A percentile compares a stretch with the other conserved stretches of the same genome.
Evolutionary conservation across 2,113 vertebrate genomes (phyloP).

Genomic region (Condylura cristata): DNA sequence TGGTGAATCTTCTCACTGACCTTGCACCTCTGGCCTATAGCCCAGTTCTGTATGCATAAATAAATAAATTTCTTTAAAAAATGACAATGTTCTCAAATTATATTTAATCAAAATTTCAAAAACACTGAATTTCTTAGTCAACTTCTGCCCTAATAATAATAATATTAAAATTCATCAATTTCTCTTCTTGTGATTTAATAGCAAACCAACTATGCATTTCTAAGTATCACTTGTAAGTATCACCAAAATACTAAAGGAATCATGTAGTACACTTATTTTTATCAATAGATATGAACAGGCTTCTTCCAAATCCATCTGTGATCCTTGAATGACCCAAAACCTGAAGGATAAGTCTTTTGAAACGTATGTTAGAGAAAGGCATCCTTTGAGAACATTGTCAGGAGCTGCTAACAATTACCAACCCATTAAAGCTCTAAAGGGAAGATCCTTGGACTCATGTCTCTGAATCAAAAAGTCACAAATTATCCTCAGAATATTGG

Average conservation of each 20-base stretch:
- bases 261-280: not conserved
- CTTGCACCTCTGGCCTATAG: too few species aligned
- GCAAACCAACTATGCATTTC: not conserved
- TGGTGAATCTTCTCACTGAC: too few species aligned
- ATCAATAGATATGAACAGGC: not conserved
- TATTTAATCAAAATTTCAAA: not conserved
- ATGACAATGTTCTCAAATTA: slow-evolving; percentile 28
- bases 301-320: not conserved
- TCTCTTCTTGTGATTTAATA: not conserved
- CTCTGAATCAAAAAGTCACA: not conserved
- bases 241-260: not conserved
- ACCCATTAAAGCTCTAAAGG: not conserved
- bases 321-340: not conserved
- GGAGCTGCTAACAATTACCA: not conserved
- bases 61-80: too few species aligned
- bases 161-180: not conserved
- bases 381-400: not conserved
- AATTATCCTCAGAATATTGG: not conserved
- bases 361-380: not conserved
- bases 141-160: not conserved
- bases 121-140: not conserved
- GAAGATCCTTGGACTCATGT: not conserved
- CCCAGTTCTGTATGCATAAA: too few species aligned
- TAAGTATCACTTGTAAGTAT: not conserved
- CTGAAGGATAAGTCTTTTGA: not conserved